Conservation (phyloP, 2,888 invertebrate genomes). For the Apamea anceps region DNA sequence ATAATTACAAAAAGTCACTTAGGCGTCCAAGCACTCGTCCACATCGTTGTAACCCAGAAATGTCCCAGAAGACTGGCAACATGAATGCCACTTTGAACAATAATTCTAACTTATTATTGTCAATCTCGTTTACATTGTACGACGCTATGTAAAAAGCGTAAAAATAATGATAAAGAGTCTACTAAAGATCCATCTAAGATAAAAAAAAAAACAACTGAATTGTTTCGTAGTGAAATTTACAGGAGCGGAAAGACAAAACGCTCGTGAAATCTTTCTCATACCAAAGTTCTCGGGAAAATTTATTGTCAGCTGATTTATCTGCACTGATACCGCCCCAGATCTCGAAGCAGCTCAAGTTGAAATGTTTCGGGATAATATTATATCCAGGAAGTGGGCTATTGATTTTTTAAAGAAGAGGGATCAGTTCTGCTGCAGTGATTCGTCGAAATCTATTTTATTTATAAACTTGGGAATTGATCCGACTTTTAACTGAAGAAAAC, state of each 20-base stretch:
- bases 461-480: not conserved
- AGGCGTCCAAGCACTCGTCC: too few species aligned
- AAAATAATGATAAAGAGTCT: not conserved
- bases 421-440: not conserved
- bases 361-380: slow-evolving; percentile 33
- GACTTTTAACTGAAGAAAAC: not conserved
- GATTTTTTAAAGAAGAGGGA: not conserved
- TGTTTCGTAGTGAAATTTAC: slow-evolving; percentile 20
- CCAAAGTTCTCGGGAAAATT: slow-evolving; percentile 57
- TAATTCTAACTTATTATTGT: too few species aligned
- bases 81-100: too few species aligned
- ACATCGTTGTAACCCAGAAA: too few species aligned
- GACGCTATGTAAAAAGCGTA: not conserved
- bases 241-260: slow-evolving; percentile 50
- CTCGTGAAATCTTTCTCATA: slow-evolving; percentile 54
- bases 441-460: not conserved
- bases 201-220: slow-evolving; percentile 15
- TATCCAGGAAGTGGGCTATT: slow-evolving; percentile 9
- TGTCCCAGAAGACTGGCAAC: too few species aligned
- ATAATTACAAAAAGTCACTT: too few species aligned
- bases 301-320: slow-evolving; percentile 63
- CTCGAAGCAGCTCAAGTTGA: slow-evolving; percentile 11
- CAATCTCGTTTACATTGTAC: not conserved
- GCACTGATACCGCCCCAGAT: slow-evolving; percentile 39
- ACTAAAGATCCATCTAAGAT: not conserved